These are phyloP conservation scores for Coptodon rendalli DNA, from an alignment of 2,113 vertebrate species.

Conservation along the genomic window DNA sequence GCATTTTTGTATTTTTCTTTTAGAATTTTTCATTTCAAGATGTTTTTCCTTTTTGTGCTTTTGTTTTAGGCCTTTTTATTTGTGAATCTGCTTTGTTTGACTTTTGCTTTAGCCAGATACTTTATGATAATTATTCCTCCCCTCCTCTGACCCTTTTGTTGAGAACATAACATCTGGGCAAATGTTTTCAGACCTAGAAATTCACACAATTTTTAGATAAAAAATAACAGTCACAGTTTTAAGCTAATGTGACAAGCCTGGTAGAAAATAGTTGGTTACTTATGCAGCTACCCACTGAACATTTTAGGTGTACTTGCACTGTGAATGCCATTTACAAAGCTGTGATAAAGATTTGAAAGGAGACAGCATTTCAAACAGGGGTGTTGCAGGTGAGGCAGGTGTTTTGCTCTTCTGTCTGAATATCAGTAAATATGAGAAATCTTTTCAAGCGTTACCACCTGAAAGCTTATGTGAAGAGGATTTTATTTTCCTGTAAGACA, in stretches of 20 bases:
- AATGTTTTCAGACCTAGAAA: background rate
- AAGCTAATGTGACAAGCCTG: background rate
- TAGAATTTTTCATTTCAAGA: background rate
- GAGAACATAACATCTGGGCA: background rate
- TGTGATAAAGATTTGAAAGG: background rate
- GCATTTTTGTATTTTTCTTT: background rate
- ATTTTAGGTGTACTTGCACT: background rate
- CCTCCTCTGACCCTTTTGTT: background rate
- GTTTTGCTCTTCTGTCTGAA: background rate
- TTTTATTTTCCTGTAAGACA: background rate
- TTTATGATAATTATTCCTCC: background rate
- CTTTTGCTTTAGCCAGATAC: background rate
- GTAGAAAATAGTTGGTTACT: background rate
- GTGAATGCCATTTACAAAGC: background rate
- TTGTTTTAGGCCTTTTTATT: background rate
- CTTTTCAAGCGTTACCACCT: background rate
- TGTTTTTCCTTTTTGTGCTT: background rate
- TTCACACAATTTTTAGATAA: rapidly evolving
- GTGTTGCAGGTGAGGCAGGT: background rate
- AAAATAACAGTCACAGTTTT: background rate
- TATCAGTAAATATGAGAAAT: background rate
- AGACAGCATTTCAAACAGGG: background rate
- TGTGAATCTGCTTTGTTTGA: background rate
- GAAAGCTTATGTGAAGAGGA: background rate
- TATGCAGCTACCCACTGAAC: background rate